Conservation (phyloP, 2,113 vertebrate genomes). For the Ifrita kowaldi region DNA sequence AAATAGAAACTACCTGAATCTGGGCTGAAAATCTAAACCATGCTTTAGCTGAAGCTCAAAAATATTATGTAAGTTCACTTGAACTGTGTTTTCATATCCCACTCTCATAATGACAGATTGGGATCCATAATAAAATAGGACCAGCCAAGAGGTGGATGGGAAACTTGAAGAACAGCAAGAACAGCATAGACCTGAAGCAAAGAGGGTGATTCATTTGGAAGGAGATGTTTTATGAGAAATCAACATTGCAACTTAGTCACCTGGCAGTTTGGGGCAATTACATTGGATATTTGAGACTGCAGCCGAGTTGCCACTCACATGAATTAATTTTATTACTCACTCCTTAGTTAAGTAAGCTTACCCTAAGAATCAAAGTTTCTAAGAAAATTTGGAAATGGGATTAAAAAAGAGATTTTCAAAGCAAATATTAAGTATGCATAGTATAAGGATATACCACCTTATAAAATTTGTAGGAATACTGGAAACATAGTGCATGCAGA, state of each 20-base stretch:
- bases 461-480: background rate
- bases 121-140: background rate
- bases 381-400: background rate
- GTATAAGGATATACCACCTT: background rate
- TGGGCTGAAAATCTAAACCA: background rate
- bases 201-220: background rate
- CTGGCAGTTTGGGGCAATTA: background rate
- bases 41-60: background rate
- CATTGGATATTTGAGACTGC: background rate
- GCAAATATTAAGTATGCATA: background rate
- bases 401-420: background rate
- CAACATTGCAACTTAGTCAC: background rate
- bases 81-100: background rate
- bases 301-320: background rate
- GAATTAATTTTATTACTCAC: background rate
- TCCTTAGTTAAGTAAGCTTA: background rate
- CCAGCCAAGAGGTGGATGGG: background rate
- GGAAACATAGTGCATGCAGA: background rate
- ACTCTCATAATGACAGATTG: background rate
- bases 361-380: background rate
- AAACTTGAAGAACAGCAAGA: background rate
- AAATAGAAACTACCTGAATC: constrained; percentile 44
- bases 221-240: background rate
- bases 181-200: background rate
- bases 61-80: background rate